phyloP scores from a whole-genome alignment of 2,113 vertebrate species.

The Balaenoptera acutorostrata region DNA sequence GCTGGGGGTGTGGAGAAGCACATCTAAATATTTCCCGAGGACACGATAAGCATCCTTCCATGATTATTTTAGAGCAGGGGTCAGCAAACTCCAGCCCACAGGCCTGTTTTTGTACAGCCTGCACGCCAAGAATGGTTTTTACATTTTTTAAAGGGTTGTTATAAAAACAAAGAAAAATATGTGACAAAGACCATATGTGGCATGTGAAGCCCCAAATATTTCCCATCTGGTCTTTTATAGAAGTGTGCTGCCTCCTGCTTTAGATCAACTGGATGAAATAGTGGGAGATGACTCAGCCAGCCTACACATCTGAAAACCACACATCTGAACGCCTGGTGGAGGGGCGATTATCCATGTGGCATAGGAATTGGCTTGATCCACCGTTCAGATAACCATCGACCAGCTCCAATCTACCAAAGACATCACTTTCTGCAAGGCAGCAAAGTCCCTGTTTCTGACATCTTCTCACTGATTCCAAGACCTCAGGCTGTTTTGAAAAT shows the following conservation, averaged over 20 bases:
- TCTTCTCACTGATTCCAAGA: not conserved
- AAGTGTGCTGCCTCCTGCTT: not conserved
- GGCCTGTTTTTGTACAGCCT: not conserved
- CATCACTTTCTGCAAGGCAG: not conserved
- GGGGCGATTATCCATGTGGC: not conserved
- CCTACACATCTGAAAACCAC: not conserved
- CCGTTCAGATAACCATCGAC: not conserved
- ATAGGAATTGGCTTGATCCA: not conserved
- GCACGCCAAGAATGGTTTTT: not conserved
- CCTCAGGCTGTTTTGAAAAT: not conserved
- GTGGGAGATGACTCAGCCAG: not conserved
- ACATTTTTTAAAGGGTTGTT: not conserved
- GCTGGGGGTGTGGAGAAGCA: not conserved
- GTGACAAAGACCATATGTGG: not conserved
- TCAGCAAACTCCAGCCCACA: not conserved
- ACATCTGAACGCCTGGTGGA: not conserved
- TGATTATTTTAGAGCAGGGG: not conserved
- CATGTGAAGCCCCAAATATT: not conserved
- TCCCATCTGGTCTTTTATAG: not conserved
- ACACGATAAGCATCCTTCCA: not conserved
- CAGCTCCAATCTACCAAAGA: not conserved
- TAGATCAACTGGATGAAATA: not conserved
- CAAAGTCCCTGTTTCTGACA: not conserved
- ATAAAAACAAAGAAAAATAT: constrained; percentile 45
- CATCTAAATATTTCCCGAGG: not conserved